Evolutionary conservation across 1,140 invertebrate genomes (phyloP).

Genomic region (Phthorimaea operculella): DNA sequence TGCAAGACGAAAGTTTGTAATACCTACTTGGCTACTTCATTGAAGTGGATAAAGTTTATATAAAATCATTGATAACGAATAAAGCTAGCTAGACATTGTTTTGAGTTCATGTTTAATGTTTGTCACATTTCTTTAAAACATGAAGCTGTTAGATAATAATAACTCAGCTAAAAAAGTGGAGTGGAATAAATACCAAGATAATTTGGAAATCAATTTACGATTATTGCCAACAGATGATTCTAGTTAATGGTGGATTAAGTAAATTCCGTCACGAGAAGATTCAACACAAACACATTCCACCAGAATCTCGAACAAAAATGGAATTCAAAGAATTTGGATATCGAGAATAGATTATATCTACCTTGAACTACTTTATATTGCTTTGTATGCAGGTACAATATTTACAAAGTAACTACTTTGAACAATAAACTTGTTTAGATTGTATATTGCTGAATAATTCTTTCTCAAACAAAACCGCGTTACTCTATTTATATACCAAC

Average conservation of each 20-base stretch:
- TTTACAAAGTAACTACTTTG: background rate
- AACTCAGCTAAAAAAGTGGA: background rate
- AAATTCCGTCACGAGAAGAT: background rate
- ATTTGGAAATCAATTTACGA: background rate
- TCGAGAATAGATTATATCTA: conserved; percentile 18
- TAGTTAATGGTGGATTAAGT: background rate
- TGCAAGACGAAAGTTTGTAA: too few species aligned
- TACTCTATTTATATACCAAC: background rate
- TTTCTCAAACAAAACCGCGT: background rate
- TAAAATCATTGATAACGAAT: too few species aligned
- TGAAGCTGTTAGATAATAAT: too few species aligned
- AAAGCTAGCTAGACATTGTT: too few species aligned
- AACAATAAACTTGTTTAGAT: background rate
- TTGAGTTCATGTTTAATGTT: too few species aligned
- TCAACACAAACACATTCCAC: background rate
- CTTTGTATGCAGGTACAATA: background rate
- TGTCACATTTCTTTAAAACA: too few species aligned
- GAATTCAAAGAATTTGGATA: conserved; percentile 16
- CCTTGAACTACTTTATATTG: conserved; percentile 25
- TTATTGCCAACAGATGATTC: background rate
- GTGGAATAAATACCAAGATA: background rate
- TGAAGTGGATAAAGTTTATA: too few species aligned
- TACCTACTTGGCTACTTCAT: too few species aligned
- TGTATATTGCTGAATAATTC: background rate
- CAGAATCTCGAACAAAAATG: background rate